Conservation (phyloP, 2,113 vertebrate species). For the Polypterus senegalus region DNA sequence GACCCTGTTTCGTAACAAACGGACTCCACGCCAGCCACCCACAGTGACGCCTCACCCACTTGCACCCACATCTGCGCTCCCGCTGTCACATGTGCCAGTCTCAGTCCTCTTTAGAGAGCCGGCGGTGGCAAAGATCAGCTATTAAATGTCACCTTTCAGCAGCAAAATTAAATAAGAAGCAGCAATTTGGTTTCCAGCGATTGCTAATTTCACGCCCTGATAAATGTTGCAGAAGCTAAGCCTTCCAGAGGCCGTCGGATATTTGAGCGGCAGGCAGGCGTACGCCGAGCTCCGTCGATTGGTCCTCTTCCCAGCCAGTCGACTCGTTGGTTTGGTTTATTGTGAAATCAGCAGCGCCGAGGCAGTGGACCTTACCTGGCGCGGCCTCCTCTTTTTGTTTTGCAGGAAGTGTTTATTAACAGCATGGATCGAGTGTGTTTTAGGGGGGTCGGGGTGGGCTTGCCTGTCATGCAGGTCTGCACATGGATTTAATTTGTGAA, state of each 20-base stretch:
- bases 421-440: no score
- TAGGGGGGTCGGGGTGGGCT: no score
- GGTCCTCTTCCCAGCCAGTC: no score
- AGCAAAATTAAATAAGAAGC: conserved; percentile 42
- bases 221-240: conserved; percentile 39
- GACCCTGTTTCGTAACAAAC: no score
- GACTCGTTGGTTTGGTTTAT: no score
- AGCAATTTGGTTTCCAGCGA: conserved; percentile 42
- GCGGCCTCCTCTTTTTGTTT: no score
- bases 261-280: conserved; percentile 9
- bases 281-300: no score
- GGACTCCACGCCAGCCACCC: conserved; percentile 2
- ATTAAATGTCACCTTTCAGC: conserved; percentile 45
- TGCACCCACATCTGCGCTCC: conserved; percentile 15
- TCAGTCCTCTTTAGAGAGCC: conserved; percentile 31
- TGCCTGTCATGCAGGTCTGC: no score
- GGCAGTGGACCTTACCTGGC: no score
- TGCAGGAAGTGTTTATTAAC: no score
- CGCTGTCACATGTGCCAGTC: conserved; percentile 1
- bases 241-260: conserved; percentile 28
- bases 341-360: no score
- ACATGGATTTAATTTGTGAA: no score
- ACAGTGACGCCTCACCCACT: conserved; percentile 3
- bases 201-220: conserved; percentile 47
- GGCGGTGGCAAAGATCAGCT: conserved; percentile 32